Evolutionary conservation across 2,888 invertebrate genomes (phyloP), one percentile per base, ranked within the genome.

Genomic region (Vannuccia rotundouncinata): DNA sequence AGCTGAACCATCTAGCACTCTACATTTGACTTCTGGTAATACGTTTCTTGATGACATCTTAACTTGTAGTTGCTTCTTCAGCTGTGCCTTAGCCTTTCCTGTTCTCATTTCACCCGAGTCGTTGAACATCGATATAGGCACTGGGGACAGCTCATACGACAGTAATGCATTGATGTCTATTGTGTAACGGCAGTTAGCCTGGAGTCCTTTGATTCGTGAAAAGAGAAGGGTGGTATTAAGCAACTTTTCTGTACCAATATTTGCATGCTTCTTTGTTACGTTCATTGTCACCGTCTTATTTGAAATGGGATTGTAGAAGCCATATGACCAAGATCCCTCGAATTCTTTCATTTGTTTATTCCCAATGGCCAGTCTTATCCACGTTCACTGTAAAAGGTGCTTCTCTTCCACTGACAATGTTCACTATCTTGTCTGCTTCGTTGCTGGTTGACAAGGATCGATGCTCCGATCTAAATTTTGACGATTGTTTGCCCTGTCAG

Each of bases 91-190:
- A 66, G 66, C 66, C 66, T 66, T 66, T 22, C 81, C 59, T 30
- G 30, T 82, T 75, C 81, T 76, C 81, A 82, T 82, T 1, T 82
- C 76, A 31, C 82, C 82, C 73, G 66, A 74, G 10, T 82, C 81
- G 13, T 77, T 78, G 78, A 81, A 82, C 81, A 83, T 73, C 66
- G 82, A 80, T 74, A 82, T 80, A 22, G 82, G 83, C n/a, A 80
- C 13, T 79, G 82, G 80, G 25, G 66, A 66, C 22, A 82, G 80
- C 74, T 82, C 81, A 82, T 82, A 73, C 10, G 13, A 31, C 25
- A 82, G 30, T 25, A 82, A 31, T 74, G 74, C 75, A 29, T 78
- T 73, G 5, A 81, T 74, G 74, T 78, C 74, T 66, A 66, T 66
- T 30, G 81, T 79, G 2, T 31, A 13, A 22, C 81, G 74, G 29